Conservation (phyloP, 2,797 vertebrate species). For the Chloroceryle inda region DNA sequence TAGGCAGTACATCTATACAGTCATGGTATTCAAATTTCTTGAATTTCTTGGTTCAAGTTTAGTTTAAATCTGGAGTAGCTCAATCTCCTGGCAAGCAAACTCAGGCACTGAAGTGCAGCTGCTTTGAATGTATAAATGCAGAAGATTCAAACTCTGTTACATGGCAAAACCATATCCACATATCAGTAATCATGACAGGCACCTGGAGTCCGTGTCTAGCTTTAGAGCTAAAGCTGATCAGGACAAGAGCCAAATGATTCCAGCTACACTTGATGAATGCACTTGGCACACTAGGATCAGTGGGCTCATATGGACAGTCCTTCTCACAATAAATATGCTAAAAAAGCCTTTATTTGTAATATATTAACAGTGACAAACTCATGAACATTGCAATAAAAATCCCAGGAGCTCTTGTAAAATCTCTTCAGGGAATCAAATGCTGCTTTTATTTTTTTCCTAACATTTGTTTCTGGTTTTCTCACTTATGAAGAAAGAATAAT, state of each 20-base stretch:
- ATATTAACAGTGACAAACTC: not conserved
- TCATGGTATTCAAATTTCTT: not conserved
- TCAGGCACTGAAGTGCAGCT: not conserved
- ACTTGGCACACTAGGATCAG: not conserved
- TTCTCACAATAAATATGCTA: not conserved
- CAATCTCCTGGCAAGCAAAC: not conserved
- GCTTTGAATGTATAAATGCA: not conserved
- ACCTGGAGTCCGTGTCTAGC: not conserved
- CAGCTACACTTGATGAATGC: not conserved
- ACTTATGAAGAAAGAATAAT: not conserved
- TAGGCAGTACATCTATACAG: not conserved
- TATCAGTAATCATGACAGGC: not conserved
- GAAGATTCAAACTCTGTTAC: not conserved
- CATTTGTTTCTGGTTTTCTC: not conserved
- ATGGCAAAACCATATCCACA: not conserved
- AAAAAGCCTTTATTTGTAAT: not conserved
- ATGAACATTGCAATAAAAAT: not conserved
- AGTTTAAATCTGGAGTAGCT: not conserved
- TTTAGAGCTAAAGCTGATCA: not conserved
- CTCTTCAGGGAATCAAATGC: not conserved
- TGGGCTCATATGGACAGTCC: not conserved
- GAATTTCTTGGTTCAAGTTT: not conserved
- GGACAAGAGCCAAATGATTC: not conserved
- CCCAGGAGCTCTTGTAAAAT: not conserved
- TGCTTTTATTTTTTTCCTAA: not conserved